These are phyloP conservation scores for Corythaixoides concolor DNA, from an alignment of 2,113 vertebrate species.

Conservation along the genomic window DNA sequence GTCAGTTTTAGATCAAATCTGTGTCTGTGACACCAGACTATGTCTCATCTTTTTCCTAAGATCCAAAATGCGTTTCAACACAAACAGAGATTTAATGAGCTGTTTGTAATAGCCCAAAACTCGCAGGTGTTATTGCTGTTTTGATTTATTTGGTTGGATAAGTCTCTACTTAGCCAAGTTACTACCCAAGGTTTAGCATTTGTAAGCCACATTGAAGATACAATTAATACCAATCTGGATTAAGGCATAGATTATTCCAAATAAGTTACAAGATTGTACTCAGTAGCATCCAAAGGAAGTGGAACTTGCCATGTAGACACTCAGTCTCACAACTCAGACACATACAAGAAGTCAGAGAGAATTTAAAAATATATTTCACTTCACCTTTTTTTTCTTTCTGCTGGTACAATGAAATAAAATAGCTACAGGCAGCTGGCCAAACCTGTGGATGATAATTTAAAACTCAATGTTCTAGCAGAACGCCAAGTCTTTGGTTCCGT, in stretches of 20 bases:
- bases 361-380: neutral
- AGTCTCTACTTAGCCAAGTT: neutral
- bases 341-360: neutral
- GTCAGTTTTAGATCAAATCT: slow-evolving; percentile 3
- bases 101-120: neutral
- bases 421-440: neutral
- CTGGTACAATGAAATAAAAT: neutral
- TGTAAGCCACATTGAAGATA: neutral
- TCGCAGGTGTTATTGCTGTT: neutral
- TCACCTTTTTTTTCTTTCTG: slow-evolving; percentile 1
- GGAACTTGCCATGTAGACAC: neutral
- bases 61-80: neutral
- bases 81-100: neutral
- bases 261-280: neutral
- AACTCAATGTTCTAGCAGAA: neutral
- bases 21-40: neutral
- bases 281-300: neutral
- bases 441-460: neutral
- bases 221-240: neutral
- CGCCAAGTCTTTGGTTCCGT: neutral
- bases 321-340: neutral
- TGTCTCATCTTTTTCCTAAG: neutral
- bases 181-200: neutral
- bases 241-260: neutral
- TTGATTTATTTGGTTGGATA: neutral